Evolutionary conservation across 2,888 invertebrate species (phyloP), one percentile per base, ranked within the genome.

Genomic region (Agrochola litura): DNA sequence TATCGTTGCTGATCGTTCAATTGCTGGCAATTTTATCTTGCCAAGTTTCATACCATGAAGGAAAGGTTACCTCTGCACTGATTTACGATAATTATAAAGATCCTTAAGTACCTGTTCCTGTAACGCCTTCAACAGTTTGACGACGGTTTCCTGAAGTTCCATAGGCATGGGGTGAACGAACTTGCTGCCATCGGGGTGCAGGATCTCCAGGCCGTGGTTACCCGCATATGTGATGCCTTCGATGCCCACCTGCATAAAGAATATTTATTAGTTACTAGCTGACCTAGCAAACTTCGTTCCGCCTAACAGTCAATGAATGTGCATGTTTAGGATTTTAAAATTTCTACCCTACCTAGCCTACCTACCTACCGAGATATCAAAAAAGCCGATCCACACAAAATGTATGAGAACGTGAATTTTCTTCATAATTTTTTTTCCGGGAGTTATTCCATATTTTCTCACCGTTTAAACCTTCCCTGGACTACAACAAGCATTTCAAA

Each of bases 161-260:
- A 98, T 97, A 0, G 99, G 99, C 98, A 99, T 98, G 0, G 99
- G 99, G 94, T 99, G 99, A 0, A 98, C 98, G 92, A 99, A 99
- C 94, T 98, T 98, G 90, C 98, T 98, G 75, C 99, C 99, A 90
- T 99, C 99, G 0, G 99, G 98, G 93, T 99, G 99, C 19, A 99
- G 94, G 90, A 99, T 99, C 95, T 99, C 99, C 80, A 99, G 93
- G 0, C 99, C 99, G 91, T 99, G 99, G 94, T 98, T 99, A 54
- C 99, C 99, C 0, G 99, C 99, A 92, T 99, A 99, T 0, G 99
- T 99, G 79, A 99, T 98, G 79, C 98, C 98, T 87, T 98, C 98
- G 82, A 99, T 99, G 25, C 98, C 99, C 68, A 99, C 97, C 97
- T 97, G 91, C n/a, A 81, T 80, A 83, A 58, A 67, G n/a, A 64